phyloP scores from a whole-genome alignment of 2,113 vertebrate species.

The Melospiza melodia region DNA sequence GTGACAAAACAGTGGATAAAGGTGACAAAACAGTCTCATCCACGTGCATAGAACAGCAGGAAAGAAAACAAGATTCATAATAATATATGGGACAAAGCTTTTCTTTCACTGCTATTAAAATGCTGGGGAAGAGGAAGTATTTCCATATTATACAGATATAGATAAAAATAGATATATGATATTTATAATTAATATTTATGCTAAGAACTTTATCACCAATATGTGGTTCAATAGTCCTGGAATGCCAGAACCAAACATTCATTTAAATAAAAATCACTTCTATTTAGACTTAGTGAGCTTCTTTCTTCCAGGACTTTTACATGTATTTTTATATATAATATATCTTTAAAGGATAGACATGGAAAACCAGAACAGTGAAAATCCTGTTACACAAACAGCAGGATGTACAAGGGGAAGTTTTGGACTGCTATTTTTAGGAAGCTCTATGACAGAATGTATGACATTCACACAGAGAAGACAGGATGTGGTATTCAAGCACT shows the following conservation, averaged over 20 bases:
- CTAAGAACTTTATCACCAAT: neutral
- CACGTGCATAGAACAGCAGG: neutral
- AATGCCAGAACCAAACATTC: neutral
- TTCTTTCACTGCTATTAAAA: neutral
- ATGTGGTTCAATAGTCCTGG: neutral
- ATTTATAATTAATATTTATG: neutral
- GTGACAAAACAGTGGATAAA: neutral
- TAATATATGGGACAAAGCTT: rapidly evolving
- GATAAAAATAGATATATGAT: neutral
- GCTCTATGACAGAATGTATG: neutral
- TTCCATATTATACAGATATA: neutral
- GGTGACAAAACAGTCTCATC: neutral
- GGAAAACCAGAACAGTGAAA: neutral
- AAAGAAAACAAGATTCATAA: neutral
- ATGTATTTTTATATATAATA: neutral
- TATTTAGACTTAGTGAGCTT: neutral
- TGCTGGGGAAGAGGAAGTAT: neutral
- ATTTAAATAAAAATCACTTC: neutral
- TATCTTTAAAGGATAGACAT: neutral
- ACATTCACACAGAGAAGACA: neutral
- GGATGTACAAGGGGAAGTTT: neutral
- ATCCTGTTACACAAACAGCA: neutral
- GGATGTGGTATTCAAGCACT: constrained; percentile 18
- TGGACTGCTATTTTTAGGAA: constrained; percentile 22
- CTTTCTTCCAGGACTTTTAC: neutral